Evolutionary conservation across 1,140 invertebrate species (phyloP).

Genomic region (Drosophila funebris): DNA sequence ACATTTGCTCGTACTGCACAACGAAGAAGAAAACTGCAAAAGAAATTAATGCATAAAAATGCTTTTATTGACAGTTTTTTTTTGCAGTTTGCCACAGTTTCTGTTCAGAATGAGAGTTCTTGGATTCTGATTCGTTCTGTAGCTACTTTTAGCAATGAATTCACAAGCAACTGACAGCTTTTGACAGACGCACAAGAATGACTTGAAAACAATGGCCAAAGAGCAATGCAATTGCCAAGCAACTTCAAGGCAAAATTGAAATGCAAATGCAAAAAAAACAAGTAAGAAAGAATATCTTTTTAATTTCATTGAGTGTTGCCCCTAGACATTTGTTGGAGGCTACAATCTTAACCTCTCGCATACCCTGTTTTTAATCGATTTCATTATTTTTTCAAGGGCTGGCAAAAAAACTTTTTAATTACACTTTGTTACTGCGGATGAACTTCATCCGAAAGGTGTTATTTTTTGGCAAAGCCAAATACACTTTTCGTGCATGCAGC

Average conservation of each 20-base stretch:
- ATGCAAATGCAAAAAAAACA: constrained; percentile 16
- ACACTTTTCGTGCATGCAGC: constrained; percentile 15
- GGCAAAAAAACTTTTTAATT: constrained; percentile 72
- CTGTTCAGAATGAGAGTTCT: constrained; percentile 13
- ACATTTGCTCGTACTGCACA: constrained; percentile 22
- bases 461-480: constrained; percentile 46
- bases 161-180: constrained; percentile 49
- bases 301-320: constrained; percentile 57
- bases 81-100: constrained; percentile 35
- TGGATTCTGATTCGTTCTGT: constrained; percentile 29
- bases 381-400: constrained; percentile 65
- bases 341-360: neutral
- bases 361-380: constrained; percentile 66
- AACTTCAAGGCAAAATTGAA: constrained; percentile 32
- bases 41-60: constrained; percentile 68
- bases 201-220: constrained; percentile 58
- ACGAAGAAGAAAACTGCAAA: constrained; percentile 35
- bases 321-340: neutral
- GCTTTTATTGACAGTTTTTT: constrained; percentile 75
- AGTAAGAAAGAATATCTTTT: constrained; percentile 53
- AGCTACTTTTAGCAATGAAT: constrained; percentile 47
- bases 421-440: constrained; percentile 62
- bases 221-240: constrained; percentile 57
- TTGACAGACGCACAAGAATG: constrained; percentile 48
- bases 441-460: constrained; percentile 65